Evolutionary conservation across 2,113 vertebrate species (phyloP), one percentile per base, ranked within the genome.

Genomic region (Lepidothrix coronata): DNA sequence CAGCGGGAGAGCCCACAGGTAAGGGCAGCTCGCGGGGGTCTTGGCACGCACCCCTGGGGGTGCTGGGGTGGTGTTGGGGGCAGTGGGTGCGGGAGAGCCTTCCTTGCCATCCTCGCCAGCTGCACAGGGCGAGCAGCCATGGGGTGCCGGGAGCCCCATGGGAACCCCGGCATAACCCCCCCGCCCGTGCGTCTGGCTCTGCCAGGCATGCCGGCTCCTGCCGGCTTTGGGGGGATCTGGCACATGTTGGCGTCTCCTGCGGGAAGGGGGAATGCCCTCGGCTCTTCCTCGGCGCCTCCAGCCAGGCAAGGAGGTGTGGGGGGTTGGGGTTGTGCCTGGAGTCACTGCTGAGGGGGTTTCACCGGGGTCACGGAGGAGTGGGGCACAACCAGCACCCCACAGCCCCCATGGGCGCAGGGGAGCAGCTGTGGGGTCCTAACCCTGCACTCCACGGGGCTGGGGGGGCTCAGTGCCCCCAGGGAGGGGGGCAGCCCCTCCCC

Each of bases 131-230:
- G 8, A 71, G 66, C 23, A 12, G 81, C 87, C 14, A 2, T 1
- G 14, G 14, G 41, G 18, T 30, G 81, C 57, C 2, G 12, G 33
- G 31, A 57, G 13, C 25, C 9, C 57, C 37, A 8, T 20, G 84
- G 90, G 87, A 88, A 78, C 52, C 43, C 70, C 43, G 8, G 3
- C 37, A 27, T 75, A 11, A 3, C 37, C 43, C 33, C 41, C 61
- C 7, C 41, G 18, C 46, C 10, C 44, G 49, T 9, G 10, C 12
- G 55, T 94, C 91, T 75, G 91, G 80, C 84, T 86, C 43, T 39
- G 75, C 81, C 17, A 57, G 94, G 81, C 89, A 7, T 92, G 92
- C 73, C 11, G 8, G 73, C 17, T 83, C 94, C 63, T 87, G 89
- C 59, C 39, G 17, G 59, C 3, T 11, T 23, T 21, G 41, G 66